Base-by-base conservation (phyloP, 2,797 vertebrate genomes). In the Taenioides sp. region DNA sequence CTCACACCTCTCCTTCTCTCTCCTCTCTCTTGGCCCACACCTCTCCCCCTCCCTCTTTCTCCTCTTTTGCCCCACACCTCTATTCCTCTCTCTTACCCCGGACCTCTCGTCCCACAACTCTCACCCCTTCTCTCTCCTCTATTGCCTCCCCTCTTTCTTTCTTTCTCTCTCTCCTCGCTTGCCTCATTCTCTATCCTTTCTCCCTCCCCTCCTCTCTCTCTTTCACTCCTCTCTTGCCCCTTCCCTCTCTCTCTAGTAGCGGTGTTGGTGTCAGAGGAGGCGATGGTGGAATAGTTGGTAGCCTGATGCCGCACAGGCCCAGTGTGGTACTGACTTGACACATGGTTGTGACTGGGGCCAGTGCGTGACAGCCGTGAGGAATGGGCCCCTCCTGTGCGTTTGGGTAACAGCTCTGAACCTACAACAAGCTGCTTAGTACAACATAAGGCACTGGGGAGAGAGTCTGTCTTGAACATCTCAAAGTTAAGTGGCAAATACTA, bases 291-390 rank as follows among this genome's bases (percentile, higher is more conserved):
- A 78, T 84, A 76, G 84, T 83, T 54, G 79, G 80, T 87, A 65
- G 83, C 72, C 75, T 65, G 76, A 79, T 80, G 83, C 74, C 71
- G 74, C 70, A 68, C 83, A 66, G 75, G 69, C 82, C 66, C 72
- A 65, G 72, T 79, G 81, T 80, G 81, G 28, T 54, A 73, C 83
- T 85, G 73, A 25, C 65, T 66, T 85, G 80, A 82, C 87, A 78
- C 75, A 72, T 72, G 80, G 81, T 84, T 80, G 84, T 78, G 84
- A 88, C 83, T 87, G 74, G 77, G 77, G 80, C 66, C 78, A 72
- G 60, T 72, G 66, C 64, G 77, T 82, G 90, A 89, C 86, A 82
- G 77, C 72, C 66, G 78, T 84, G 84, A 87, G 74, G 82, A 82
- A 89, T 78, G 73, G 70, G 23, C 58, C 5, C 22, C 71, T 78